Evolutionary conservation across 2,888 invertebrate genomes (phyloP), one percentile per base, ranked within the genome.

Genomic region (Cosmia pyralina): DNA sequence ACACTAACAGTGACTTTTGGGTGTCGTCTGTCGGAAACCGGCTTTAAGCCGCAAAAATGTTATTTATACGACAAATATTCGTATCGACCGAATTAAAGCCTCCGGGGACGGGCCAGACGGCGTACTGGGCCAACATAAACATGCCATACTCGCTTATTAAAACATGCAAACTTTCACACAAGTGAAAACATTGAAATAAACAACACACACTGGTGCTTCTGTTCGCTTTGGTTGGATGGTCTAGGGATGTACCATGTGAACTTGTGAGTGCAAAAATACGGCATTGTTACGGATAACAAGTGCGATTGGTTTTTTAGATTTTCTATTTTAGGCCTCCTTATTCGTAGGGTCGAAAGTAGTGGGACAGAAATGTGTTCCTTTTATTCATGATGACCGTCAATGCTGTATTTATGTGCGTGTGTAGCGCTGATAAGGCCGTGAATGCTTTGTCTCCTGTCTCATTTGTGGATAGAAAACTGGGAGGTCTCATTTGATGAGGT

Each of bases 11-110:
- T 84, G 82, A 85, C 80, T 81, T 88, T 80, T 82, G 60, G 76
- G 46, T 83, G 83, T 82, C 70, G 78, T 85, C 72, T 17, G 68
- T 64, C 72, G 64, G 69, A 81, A 89, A 86, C 69, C 85, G 85
- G 88, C 86, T 80, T 79, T 67, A 84, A 87, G 76, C 79, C 82
- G 84, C 69, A 65, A 78, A 69, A 69, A 79, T 77, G 74, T 74
- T 77, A 76, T 83, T 83, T 82, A 75, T 68, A 72, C 62, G 67
- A 75, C 69, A 82, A 83, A 80, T 79, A 87, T 82, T 79, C 78
- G 77, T 76, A 83, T 85, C 79, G 78, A 82, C 77, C 81, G 81
- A 71, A 79, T 77, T 13, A 85, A 85, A 79, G 85, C 88, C 89
- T 83, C 44, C 77, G 86, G 84, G 81, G 85, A 87, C 83, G 28